Conservation (phyloP, 2,797 vertebrate species). For the Okamejei kenojei region DNA sequence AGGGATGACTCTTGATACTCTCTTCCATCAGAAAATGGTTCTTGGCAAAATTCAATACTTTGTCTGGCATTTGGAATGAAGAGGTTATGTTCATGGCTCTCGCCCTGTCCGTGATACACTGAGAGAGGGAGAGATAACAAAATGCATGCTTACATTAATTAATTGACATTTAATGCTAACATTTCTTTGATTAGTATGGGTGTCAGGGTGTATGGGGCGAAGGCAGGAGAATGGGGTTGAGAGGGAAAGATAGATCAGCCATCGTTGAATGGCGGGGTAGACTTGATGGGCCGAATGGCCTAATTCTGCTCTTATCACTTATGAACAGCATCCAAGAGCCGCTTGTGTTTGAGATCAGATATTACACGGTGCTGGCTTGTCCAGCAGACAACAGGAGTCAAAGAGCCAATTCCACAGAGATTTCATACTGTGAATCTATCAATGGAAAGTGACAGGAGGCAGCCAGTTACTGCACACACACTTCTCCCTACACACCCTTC, state of each 20-base stretch:
- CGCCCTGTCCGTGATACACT: conserved; percentile 81
- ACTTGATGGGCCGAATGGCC: too few species aligned
- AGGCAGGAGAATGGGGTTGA: too few species aligned
- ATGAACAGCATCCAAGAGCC: not conserved
- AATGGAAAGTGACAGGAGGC: not conserved
- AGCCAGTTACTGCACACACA: not conserved
- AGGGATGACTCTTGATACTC: conserved; percentile 73
- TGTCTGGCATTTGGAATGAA: conserved; percentile 87
- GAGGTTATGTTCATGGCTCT: conserved; percentile 74
- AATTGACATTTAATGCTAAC: not conserved
- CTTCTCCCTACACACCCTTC: not conserved
- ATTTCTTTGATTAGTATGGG: too few species aligned
- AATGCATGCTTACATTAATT: not conserved
- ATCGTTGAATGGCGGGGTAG: too few species aligned
- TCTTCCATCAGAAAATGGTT: conserved; percentile 95
- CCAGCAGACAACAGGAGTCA: not conserved
- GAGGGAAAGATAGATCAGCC: too few species aligned
- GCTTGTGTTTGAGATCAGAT: not conserved
- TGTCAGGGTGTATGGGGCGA: too few species aligned
- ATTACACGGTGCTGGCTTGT: not conserved
- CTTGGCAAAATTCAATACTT: conserved; percentile 92
- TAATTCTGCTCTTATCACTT: too few species aligned
- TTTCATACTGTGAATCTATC: not conserved
- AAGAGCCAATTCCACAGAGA: not conserved
- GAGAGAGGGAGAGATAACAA: not conserved